Evolutionary conservation across 2,113 vertebrate species (phyloP).

Genomic region (Rhadina sibilatrix): DNA sequence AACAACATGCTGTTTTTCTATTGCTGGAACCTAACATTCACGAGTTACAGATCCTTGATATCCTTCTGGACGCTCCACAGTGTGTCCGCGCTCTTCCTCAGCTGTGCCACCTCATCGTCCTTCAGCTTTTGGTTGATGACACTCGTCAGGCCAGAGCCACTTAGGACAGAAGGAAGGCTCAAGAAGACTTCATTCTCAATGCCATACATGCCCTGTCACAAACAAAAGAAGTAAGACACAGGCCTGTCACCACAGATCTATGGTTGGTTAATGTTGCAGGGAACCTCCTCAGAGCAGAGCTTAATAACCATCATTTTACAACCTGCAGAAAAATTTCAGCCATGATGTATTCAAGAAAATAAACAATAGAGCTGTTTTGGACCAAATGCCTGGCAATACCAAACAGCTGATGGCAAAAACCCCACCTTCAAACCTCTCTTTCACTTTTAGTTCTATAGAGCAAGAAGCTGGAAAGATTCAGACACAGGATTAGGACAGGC

Average conservation of each 20-base stretch:
- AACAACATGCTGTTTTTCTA: not conserved
- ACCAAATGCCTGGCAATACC: not conserved
- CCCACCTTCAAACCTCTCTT: not conserved
- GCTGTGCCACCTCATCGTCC: constrained; percentile 83
- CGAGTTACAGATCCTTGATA: constrained; percentile 84
- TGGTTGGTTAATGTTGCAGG: not conserved
- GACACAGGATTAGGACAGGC: not conserved
- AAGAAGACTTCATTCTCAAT: constrained; percentile 93
- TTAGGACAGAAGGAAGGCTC: constrained; percentile 90
- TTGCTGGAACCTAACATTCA: not conserved
- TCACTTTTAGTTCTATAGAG: not conserved
- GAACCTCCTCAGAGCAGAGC: not conserved
- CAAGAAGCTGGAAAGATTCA: not conserved
- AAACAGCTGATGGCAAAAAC: not conserved
- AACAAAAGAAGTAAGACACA: not conserved
- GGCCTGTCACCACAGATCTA: not conserved
- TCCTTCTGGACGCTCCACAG: constrained; percentile 95
- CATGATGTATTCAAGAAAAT: not conserved
- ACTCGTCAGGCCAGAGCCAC: constrained; percentile 80
- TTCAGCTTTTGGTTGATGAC: constrained; percentile 94
- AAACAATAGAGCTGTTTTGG: not conserved
- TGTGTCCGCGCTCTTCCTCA: constrained; percentile 89
- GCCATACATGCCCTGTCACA: constrained; percentile 85
- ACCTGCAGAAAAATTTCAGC: not conserved
- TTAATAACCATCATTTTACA: not conserved